phyloP scores from a whole-genome alignment of 2,797 vertebrate genomes.

The Lophius americanus region DNA sequence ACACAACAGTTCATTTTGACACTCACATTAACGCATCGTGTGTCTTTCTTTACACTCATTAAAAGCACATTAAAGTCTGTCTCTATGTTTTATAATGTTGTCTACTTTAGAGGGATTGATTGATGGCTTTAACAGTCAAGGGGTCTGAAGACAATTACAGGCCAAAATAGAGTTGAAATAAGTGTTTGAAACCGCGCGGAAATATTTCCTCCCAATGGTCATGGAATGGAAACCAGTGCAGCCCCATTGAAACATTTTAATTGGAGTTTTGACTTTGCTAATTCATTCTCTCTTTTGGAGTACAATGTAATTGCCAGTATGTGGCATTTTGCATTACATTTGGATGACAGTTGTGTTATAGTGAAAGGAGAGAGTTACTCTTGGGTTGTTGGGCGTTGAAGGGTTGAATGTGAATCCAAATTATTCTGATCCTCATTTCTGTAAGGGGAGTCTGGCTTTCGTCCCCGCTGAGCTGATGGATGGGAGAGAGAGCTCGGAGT shows the following conservation, averaged over 20 bases:
- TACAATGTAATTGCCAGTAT: slow-evolving; percentile 52
- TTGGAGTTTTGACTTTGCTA: slow-evolving; percentile 57
- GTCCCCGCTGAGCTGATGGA: slow-evolving; percentile 75
- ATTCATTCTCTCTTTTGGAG: slow-evolving; percentile 33
- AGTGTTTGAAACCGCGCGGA: slow-evolving; percentile 36
- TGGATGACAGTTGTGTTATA: slow-evolving; percentile 53
- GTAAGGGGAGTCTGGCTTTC: slow-evolving; percentile 60
- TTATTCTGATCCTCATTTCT: slow-evolving; percentile 71
- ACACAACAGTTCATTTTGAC: slow-evolving; percentile 21
- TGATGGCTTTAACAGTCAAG: slow-evolving; percentile 29
- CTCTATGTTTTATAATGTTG: slow-evolving; percentile 42
- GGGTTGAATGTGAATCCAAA: slow-evolving; percentile 73
- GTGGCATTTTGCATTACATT: slow-evolving; percentile 54
- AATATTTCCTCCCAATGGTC: slow-evolving; percentile 44
- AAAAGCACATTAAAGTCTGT: slow-evolving; percentile 21
- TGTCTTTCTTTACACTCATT: slow-evolving; percentile 22
- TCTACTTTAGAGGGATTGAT: slow-evolving; percentile 17
- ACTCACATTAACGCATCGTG: background rate
- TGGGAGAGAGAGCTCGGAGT: slow-evolving; percentile 62
- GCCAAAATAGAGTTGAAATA: slow-evolving; percentile 13
- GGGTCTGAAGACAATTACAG: slow-evolving; percentile 19
- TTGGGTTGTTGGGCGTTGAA: slow-evolving; percentile 68
- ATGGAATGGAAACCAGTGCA: slow-evolving; percentile 16
- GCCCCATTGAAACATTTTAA: slow-evolving; percentile 36
- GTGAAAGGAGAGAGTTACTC: slow-evolving; percentile 59